These are phyloP conservation scores for Microctenopoma stevenorrisi DNA, from an alignment of 2,797 vertebrate species.

Conservation along the genomic window DNA sequence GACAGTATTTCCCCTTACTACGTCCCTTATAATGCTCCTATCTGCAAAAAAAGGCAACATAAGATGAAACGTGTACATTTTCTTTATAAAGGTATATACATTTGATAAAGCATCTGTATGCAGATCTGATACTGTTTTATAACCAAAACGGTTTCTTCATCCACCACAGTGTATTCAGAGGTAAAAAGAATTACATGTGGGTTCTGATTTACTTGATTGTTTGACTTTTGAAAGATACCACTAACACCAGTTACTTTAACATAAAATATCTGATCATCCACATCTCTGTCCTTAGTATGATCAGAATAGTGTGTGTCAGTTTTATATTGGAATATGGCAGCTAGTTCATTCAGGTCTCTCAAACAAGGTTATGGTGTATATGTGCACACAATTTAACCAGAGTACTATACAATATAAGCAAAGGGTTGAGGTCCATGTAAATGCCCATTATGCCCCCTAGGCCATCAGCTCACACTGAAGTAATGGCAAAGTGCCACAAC, in stretches of 20 bases:
- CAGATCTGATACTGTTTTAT: neutral
- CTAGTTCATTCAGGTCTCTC: neutral
- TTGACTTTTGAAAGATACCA: constrained; percentile 7
- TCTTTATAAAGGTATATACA: neutral
- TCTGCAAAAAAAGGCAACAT: constrained; percentile 3
- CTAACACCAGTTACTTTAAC: neutral
- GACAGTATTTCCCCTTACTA: constrained; percentile 12
- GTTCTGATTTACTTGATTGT: neutral
- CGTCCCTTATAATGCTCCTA: neutral
- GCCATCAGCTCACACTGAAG: neutral
- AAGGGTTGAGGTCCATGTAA: neutral
- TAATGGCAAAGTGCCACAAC: neutral
- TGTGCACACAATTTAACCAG: neutral
- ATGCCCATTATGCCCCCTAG: neutral
- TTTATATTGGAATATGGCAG: neutral
- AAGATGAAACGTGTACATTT: neutral
- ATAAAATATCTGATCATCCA: neutral
- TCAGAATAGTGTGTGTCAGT: neutral
- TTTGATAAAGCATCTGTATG: neutral
- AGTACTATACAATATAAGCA: neutral
- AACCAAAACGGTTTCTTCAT: constrained; percentile 1
- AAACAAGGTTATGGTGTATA: neutral
- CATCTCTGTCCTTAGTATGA: neutral
- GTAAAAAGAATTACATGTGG: neutral
- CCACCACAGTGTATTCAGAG: neutral